Conservation (phyloP, 2,888 invertebrate species). For the Hyalella azteca region DNA sequence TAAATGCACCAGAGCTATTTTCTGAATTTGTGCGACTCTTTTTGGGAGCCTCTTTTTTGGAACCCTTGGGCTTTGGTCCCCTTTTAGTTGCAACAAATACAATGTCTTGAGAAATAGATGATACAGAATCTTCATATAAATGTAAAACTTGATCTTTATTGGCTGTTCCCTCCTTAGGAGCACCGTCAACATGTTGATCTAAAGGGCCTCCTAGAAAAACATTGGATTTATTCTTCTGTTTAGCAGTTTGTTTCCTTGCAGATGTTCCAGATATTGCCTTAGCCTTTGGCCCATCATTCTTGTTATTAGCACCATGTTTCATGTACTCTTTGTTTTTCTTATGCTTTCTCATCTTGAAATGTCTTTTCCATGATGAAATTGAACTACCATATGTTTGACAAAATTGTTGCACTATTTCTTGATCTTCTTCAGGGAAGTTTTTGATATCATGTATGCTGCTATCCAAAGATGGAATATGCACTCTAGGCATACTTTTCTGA, state of each 20-base stretch:
- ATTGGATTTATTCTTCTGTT: not conserved
- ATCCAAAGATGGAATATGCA: slow-evolving; percentile 43
- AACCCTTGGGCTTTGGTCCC: slow-evolving; percentile 6
- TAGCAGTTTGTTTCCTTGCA: not conserved
- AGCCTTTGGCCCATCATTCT: no score
- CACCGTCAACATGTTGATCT: no score
- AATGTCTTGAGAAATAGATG: slow-evolving; percentile 15
- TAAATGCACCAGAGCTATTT: no score
- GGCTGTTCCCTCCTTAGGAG: no score
- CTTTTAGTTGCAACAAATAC: not conserved
- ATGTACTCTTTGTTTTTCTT: not conserved
- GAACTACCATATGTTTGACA: slow-evolving; percentile 45
- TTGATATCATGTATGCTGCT: slow-evolving; percentile 23
- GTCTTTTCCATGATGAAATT: slow-evolving; percentile 43
- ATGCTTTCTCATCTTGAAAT: slow-evolving; percentile 17
- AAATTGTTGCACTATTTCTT: slow-evolving; percentile 44
- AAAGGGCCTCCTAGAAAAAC: no score
- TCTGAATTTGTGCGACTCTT: no score
- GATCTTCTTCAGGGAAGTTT: slow-evolving; percentile 44
- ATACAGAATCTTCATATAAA: no score
- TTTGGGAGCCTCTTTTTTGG: not conserved
- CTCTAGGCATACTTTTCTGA: slow-evolving; percentile 39
- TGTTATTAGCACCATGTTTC: no score
- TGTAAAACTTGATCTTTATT: no score
- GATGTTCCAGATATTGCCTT: not conserved